Evolutionary conservation across 2,888 invertebrate genomes (phyloP), one percentile per base, ranked within the genome.

Genomic region (Stegana nigrithorax): DNA sequence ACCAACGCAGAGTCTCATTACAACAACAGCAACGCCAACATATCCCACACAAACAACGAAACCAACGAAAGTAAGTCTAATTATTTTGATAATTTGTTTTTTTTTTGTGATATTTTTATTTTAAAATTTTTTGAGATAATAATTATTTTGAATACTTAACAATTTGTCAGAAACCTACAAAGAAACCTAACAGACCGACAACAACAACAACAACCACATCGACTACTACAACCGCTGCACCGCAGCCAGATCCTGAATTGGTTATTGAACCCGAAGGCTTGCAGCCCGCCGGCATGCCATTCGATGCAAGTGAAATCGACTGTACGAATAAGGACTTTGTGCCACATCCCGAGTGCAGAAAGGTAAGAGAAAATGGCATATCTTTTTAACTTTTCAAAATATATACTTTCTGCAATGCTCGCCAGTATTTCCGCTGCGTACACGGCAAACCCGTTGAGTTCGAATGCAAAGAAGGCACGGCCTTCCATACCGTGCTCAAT

Each of bases 341-440:
- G 64, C 87, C 90, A 3, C 89, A 89, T 73, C 84, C 87, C 62
- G 87, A 89, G 63, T 91, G 91, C 69, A 70, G 84, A 66, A 88
- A 89, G 85, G 91, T 90, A 21, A 1, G 25, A 14, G 21, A 45
- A 2, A n/a, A n/a, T n/a, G n/a, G n/a, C n/a, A n/a, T n/a, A 1
- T 23, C 2, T 2, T n/a, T 2, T 7, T 44, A 25, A 4, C 4
- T 19, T 1, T 7, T n/a, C 23, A 6, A 17, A 21, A 4, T 10
- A 32, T 27, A 42, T 29, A 56, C 2, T 12, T 23, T 5, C 4
- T 8, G 17, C 8, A n/a, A 1, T 36, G n/a, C 1, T 42, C 59
- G 62, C 12, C 86, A 95, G 94, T 96, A 94, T 78, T 95, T 93
- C 87, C 91, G 94, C 65, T 96, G 96, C 81, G 92, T 92, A 21